Percentiles rank a stretch among this genome's conserved stretches.
Evolutionary conservation across 2,888 invertebrate species (phyloP).

Genomic region (Limnephilus marmoratus): DNA sequence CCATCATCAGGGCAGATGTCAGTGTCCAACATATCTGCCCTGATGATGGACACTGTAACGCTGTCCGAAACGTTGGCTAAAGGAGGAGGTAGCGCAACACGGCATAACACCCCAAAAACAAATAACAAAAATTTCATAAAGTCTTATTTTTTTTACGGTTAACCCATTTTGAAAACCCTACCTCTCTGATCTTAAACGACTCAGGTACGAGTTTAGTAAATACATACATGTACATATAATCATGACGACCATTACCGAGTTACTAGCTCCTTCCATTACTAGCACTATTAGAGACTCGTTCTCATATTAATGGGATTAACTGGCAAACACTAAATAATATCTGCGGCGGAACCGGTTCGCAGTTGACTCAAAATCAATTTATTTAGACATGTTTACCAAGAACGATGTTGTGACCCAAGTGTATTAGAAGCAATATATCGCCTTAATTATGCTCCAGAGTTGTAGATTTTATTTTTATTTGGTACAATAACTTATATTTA

Average conservation of each 20-base stretch:
- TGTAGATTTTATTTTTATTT: background rate
- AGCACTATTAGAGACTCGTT: background rate
- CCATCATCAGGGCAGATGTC: too few relatives aligned
- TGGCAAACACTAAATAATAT: background rate
- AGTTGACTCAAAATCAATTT: background rate
- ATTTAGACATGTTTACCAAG: background rate
- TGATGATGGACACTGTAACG: too few relatives aligned
- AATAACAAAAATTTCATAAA: too few relatives aligned
- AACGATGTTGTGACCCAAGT: background rate
- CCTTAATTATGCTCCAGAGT: background rate
- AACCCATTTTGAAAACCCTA: background rate
- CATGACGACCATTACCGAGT: background rate
- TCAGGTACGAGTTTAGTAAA: background rate
- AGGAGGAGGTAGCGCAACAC: too few relatives aligned
- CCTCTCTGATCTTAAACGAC: background rate
- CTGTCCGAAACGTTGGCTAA: too few relatives aligned
- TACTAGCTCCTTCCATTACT: background rate
- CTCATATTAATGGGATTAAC: background rate
- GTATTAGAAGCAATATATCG: background rate
- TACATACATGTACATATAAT: background rate
- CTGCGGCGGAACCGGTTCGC: background rate
- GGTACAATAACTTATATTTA: too few relatives aligned
- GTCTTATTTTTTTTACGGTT: background rate
- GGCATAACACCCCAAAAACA: too few relatives aligned
- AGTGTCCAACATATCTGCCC: too few relatives aligned